These are phyloP conservation scores for Drosophila mettleri DNA, from an alignment of 2,888 invertebrate genomes.

Conservation along the genomic window DNA sequence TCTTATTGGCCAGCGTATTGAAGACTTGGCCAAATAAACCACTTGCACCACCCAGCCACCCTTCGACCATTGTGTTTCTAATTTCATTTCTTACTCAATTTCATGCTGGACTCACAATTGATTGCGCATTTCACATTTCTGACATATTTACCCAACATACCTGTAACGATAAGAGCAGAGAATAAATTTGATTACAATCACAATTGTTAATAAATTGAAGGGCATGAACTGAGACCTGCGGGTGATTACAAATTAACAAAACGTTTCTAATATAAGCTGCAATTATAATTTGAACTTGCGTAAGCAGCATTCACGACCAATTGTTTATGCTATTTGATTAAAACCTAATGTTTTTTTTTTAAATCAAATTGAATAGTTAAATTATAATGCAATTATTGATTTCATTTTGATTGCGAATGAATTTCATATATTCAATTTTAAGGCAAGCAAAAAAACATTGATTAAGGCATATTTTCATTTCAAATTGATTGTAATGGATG, in stretches of 20 bases:
- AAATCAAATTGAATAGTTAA: background rate
- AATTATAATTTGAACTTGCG: constrained; percentile 4
- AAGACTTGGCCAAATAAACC: constrained; percentile 18
- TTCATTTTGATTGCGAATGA: background rate
- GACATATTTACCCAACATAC: constrained; percentile 53
- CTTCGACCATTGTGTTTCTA: constrained; percentile 29
- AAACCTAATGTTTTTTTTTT: background rate
- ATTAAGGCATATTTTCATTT: background rate
- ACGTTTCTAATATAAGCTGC: background rate
- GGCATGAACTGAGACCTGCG: constrained; percentile 7
- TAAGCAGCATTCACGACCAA: background rate
- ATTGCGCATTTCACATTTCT: constrained; percentile 47
- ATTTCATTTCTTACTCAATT: constrained; percentile 73
- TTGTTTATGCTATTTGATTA: background rate
- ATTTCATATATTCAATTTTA: background rate
- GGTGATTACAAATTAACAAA: constrained; percentile 7
- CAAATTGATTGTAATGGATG: background rate
- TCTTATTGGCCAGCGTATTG: constrained; percentile 56
- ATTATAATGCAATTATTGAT: background rate
- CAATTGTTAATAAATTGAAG: constrained; percentile 39
- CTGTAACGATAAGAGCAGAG: constrained; percentile 57
- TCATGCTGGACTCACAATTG: constrained; percentile 38
- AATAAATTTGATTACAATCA: constrained; percentile 50
- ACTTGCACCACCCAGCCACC: background rate
- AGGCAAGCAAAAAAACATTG: background rate